phyloP scores from a whole-genome alignment of 2,888 invertebrate species.

The Minunthozetes semirufus region DNA sequence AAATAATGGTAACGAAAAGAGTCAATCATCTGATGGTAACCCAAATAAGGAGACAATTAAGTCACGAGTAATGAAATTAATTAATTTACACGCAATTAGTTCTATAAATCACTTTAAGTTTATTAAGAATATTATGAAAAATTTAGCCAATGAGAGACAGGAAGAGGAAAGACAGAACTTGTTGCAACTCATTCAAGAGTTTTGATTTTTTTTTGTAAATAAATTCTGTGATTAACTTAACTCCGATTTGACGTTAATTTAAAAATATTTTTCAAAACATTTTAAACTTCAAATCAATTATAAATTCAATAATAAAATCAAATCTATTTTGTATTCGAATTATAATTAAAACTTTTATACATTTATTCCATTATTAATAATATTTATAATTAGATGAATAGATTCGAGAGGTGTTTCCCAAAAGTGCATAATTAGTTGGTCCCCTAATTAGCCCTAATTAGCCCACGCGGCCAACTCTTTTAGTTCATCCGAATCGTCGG shows the following conservation, averaged over 20 bases:
- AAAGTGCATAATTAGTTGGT: too few species aligned
- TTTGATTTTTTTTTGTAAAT: slow-evolving; percentile 18
- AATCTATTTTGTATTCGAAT: neutral
- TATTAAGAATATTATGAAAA: slow-evolving; percentile 28
- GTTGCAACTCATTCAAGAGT: slow-evolving; percentile 22
- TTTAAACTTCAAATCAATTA: neutral
- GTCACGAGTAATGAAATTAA: slow-evolving; percentile 76
- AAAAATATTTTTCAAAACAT: neutral
- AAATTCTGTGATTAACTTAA: slow-evolving; percentile 5
- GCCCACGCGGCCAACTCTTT: slow-evolving; percentile 37
- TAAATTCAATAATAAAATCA: slow-evolving; percentile 6
- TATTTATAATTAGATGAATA: neutral
- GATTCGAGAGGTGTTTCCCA: too few species aligned
- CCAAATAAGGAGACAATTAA: slow-evolving; percentile 52
- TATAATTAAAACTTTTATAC: neutral
- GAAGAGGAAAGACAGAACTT: slow-evolving; percentile 23
- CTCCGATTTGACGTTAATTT: slow-evolving; percentile 13
- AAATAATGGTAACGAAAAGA: neutral
- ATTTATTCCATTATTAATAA: neutral
- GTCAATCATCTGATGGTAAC: neutral
- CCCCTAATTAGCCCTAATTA: neutral
- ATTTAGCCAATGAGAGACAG: slow-evolving; percentile 31
- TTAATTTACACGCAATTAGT: slow-evolving; percentile 63
- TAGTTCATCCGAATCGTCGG: slow-evolving; percentile 36
- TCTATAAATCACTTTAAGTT: slow-evolving; percentile 33